phyloP scores from a whole-genome alignment of 2,113 vertebrate genomes.

The Poeciliopsis turrubarensis region DNA sequence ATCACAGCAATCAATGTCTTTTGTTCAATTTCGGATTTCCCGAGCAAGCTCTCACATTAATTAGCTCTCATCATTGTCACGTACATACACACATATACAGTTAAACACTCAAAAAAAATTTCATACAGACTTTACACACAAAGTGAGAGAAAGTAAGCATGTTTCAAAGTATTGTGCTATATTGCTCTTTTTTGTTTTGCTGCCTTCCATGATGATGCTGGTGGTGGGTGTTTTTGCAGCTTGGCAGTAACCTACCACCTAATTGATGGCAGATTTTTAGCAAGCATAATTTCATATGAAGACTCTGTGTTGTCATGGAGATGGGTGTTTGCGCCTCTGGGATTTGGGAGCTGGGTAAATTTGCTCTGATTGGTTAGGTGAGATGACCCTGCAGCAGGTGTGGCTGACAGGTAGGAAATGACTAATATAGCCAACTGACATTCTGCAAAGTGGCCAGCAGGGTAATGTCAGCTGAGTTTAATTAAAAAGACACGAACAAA shows the following conservation, averaged over 20 bases:
- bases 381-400: constrained; percentile 21
- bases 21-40: constrained; percentile 59
- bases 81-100: constrained; percentile 25
- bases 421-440: constrained; percentile 10
- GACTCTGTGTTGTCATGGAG: constrained; percentile 73
- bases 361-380: constrained; percentile 7
- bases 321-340: constrained; percentile 47
- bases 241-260: constrained; percentile 42
- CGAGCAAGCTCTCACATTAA: constrained; percentile 66
- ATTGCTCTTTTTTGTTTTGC: constrained; percentile 48
- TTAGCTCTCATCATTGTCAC: constrained; percentile 60
- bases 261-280: constrained; percentile 67
- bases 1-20: constrained; percentile 69
- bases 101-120: constrained; percentile 44
- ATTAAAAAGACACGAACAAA: not conserved
- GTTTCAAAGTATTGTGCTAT: constrained; percentile 32
- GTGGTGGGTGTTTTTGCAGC: constrained; percentile 27
- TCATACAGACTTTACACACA: not conserved
- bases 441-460: constrained; percentile 15
- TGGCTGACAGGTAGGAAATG: constrained; percentile 14
- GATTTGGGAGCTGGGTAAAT: constrained; percentile 27
- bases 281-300: constrained; percentile 62
- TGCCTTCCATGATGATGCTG: constrained; percentile 23
- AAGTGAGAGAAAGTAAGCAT: constrained; percentile 17
- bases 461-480: not conserved